Percentiles rank a stretch among this genome's conserved stretches.
Conservation (phyloP, 2,888 invertebrate species). For the Caenorhabditis virilis region DNA sequence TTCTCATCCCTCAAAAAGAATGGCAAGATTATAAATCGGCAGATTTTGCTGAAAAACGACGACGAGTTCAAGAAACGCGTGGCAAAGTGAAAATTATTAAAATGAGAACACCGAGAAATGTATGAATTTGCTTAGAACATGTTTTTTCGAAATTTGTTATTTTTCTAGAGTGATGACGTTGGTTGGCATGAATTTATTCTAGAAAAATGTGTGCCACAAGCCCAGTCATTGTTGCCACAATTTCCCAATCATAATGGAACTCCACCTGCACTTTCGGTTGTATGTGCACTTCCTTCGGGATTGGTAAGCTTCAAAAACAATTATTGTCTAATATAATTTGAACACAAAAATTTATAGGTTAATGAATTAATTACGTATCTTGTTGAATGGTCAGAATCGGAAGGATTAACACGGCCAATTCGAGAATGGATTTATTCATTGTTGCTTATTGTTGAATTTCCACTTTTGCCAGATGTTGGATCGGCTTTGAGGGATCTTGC, state of each 20-base stretch:
- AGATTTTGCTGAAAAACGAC: slow-evolving; percentile 28
- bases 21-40: slow-evolving; percentile 32
- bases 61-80: slow-evolving; percentile 1
- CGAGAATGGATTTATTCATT: slow-evolving; percentile 49
- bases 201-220: slow-evolving; percentile 36
- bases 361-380: slow-evolving; percentile 32
- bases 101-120: slow-evolving; percentile 14
- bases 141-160: slow-evolving; percentile 1
- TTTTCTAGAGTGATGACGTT: slow-evolving; percentile 32
- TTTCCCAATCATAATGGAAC: slow-evolving; percentile 49
- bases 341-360: slow-evolving; percentile 21
- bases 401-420: slow-evolving; percentile 40
- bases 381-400: slow-evolving; percentile 37
- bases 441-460: slow-evolving; percentile 32
- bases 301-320: background rate
- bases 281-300: slow-evolving; percentile 7
- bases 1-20: slow-evolving; percentile 2
- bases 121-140: slow-evolving; percentile 1
- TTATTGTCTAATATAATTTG: background rate
- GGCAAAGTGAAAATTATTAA: slow-evolving; percentile 1
- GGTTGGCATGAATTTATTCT: slow-evolving; percentile 39
- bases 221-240: slow-evolving; percentile 4
- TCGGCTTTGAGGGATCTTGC: slow-evolving; percentile 31
- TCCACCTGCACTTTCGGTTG: slow-evolving; percentile 37
- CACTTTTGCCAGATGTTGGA: slow-evolving; percentile 39